Evolutionary conservation across 2,888 invertebrate genomes (phyloP).

Genomic region (Drymonia ruficornis): DNA sequence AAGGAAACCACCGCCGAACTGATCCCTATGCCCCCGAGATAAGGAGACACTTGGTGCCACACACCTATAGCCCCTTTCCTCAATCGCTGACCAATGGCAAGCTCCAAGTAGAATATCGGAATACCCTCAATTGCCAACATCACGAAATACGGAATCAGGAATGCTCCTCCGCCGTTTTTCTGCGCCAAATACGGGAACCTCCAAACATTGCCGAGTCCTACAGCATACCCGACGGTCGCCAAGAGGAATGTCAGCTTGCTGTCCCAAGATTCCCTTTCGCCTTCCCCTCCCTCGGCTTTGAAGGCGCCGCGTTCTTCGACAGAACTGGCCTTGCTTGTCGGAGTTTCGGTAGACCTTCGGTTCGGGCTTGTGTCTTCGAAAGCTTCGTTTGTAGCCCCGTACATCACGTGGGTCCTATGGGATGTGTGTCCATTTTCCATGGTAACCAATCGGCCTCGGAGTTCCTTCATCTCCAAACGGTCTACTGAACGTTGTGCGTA

Average conservation of each 20-base stretch:
- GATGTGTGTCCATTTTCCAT: conserved; percentile 87
- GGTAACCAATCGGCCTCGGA: conserved; percentile 91
- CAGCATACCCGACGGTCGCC: conserved; percentile 97
- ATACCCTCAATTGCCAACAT: conserved; percentile 98
- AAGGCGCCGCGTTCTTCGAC: conserved; percentile 86
- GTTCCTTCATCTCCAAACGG: conserved; percentile 93
- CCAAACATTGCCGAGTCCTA: conserved; percentile 98
- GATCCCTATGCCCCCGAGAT: conserved; percentile 94
- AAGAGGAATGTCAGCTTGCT: conserved; percentile 95
- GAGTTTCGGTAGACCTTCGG: conserved; percentile 68
- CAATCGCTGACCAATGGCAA: conserved; percentile 97
- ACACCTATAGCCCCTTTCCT: conserved; percentile 97
- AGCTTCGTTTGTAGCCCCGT: conserved; percentile 94
- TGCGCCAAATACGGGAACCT: conserved; percentile 97
- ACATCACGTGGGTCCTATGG: conserved; percentile 84
- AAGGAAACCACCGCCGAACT: conserved; percentile 98
- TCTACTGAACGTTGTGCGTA: conserved; percentile 93
- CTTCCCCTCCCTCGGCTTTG: conserved; percentile 89
- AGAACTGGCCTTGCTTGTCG: conserved; percentile 87
- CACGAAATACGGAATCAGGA: conserved; percentile 97
- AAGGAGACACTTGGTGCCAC: conserved; percentile 97
- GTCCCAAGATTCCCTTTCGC: conserved; percentile 96
- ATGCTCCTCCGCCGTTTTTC: conserved; percentile 98
- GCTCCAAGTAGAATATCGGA: conserved; percentile 97
- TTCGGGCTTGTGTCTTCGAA: conserved; percentile 86